Percentiles rank a stretch among this genome's conserved stretches.
These are phyloP conservation scores for Gymnoscelis rufifasciata DNA, from an alignment of 2,888 invertebrate species.

Conservation along the genomic window DNA sequence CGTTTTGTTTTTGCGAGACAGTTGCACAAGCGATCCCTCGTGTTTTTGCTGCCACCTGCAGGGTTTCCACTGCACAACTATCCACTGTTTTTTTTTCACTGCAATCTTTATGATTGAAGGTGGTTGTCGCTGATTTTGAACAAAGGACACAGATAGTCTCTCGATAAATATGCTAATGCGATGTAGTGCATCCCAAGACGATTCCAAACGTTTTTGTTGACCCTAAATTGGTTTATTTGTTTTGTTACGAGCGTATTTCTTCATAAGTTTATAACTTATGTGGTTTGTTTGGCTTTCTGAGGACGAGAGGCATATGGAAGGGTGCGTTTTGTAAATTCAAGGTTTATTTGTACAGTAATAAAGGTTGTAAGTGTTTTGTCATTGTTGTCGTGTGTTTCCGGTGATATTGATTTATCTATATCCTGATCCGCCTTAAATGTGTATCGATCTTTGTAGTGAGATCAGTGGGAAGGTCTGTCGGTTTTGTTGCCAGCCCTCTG, in stretches of 20 bases:
- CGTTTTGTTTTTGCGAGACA: slow-evolving; percentile 29
- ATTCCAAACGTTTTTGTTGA: slow-evolving; percentile 57
- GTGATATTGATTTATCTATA: slow-evolving; percentile 33
- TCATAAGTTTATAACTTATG: slow-evolving; percentile 48
- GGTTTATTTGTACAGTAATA: slow-evolving; percentile 30
- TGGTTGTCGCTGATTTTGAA: slow-evolving; percentile 75
- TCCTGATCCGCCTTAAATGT: slow-evolving; percentile 47
- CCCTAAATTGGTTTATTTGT: slow-evolving; percentile 74
- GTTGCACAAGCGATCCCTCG: slow-evolving; percentile 27
- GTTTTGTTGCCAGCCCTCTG: slow-evolving; percentile 46
- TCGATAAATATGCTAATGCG: slow-evolving; percentile 76
- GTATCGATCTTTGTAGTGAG: slow-evolving; percentile 41
- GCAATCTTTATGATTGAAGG: slow-evolving; percentile 72
- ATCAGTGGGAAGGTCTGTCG: slow-evolving; percentile 44
- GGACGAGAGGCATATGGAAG: slow-evolving; percentile 49
- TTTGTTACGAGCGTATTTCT: slow-evolving; percentile 68
- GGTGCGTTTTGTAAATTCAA: slow-evolving; percentile 30
- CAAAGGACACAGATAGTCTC: slow-evolving; percentile 70
- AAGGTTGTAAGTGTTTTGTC: slow-evolving; percentile 28
- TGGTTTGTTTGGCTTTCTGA: slow-evolving; percentile 66
- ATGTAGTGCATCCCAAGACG: slow-evolving; percentile 49
- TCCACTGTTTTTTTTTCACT: slow-evolving; percentile 61
- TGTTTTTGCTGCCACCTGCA: slow-evolving; percentile 62
- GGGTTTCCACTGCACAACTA: slow-evolving; percentile 50
- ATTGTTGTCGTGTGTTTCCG: slow-evolving; percentile 35